Base-by-base conservation (phyloP, 1,140 invertebrate species). In the Eumeta japonica region DNA sequence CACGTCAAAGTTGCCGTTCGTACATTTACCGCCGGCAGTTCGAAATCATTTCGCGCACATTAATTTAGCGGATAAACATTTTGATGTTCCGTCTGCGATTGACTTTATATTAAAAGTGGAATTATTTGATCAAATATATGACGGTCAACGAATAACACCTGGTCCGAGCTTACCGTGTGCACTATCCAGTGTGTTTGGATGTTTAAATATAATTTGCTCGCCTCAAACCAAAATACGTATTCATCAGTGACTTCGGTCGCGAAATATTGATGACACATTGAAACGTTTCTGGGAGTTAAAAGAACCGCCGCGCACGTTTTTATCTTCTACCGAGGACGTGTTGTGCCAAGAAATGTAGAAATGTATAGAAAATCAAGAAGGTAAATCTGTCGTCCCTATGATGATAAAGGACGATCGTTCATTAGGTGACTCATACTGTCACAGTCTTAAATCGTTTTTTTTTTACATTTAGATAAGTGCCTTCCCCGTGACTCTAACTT, bases 91-190 rank as follows among this genome's bases (percentile, higher is more conserved):
- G 27, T 5, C 10, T 5, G 10, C 7, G 4, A 14, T 30, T 12
- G 28, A 42, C 17, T 24, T 42, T 3, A 15, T 42, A 16, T 10
- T 42, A 2, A 34, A 34, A n/a, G 40, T 17, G 3, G 40, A 42
- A 42, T 10, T 36, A 12, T 42, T 42, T 16, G 14, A 30, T 3
- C n/a, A 30, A 10, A 20, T 42, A 31, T 42, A 42, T 37, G 40
- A 42, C 12, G 40, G 40, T 13, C 27, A 37, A 31, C 33, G 17
- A 10, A 3, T 36, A 2, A 10, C 18, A 16, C 12, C 17, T 1
- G 33, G 34, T 15, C 33, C 14, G 9, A 16, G 28, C 11, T 18
- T 36, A 3, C 34, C 34, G n/a, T 33, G 18, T 2, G 40, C 40
- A 10, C 13, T 36, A 11, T 34, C 36, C 16, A 42, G 18, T n/a